Evolutionary conservation across 2,113 vertebrate genomes (phyloP).

Genomic region (Hucho hucho): DNA sequence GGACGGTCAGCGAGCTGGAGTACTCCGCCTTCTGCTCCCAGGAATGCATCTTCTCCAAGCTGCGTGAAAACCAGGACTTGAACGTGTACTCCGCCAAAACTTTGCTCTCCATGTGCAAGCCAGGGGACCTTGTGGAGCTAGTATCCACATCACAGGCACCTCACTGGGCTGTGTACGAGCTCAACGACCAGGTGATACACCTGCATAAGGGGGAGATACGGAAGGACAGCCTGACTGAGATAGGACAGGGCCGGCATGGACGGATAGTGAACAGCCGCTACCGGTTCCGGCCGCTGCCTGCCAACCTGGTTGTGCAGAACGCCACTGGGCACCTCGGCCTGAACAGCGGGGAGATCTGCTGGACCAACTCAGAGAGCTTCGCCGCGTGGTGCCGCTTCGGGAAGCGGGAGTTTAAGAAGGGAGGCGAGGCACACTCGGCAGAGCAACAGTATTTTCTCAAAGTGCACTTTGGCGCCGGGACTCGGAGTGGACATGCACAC

Average conservation of each 20-base stretch:
- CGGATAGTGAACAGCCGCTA: slow-evolving; percentile 97
- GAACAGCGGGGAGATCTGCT: slow-evolving; percentile 92
- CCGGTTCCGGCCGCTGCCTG: slow-evolving; percentile 91
- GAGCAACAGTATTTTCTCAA: slow-evolving; percentile 93
- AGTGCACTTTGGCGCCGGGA: slow-evolving; percentile 78
- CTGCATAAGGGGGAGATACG: slow-evolving; percentile 96
- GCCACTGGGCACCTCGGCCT: slow-evolving; percentile 93
- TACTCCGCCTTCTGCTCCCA: slow-evolving; percentile 96
- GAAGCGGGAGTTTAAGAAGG: slow-evolving; percentile 97
- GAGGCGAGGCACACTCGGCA: slow-evolving; percentile 86
- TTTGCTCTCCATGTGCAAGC: slow-evolving; percentile 92
- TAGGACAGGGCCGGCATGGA: slow-evolving; percentile 85
- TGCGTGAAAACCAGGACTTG: slow-evolving; percentile 90
- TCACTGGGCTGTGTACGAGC: slow-evolving; percentile 95
- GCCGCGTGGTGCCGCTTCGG: slow-evolving; percentile 99
- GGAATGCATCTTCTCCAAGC: slow-evolving; percentile 99
- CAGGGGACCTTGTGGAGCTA: slow-evolving; percentile 95
- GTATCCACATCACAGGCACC: slow-evolving; percentile 83
- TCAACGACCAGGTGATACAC: slow-evolving; percentile 90
- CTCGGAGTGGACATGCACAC: slow-evolving; percentile 83
- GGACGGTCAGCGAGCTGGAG: slow-evolving; percentile 89
- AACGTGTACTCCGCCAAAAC: slow-evolving; percentile 86
- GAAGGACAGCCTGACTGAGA: slow-evolving; percentile 91
- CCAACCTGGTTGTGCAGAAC: slow-evolving; percentile 97
- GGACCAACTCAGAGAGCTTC: slow-evolving; percentile 99